phyloP scores from a whole-genome alignment of 2,113 vertebrate species.

The Sceloporus undulatus region DNA sequence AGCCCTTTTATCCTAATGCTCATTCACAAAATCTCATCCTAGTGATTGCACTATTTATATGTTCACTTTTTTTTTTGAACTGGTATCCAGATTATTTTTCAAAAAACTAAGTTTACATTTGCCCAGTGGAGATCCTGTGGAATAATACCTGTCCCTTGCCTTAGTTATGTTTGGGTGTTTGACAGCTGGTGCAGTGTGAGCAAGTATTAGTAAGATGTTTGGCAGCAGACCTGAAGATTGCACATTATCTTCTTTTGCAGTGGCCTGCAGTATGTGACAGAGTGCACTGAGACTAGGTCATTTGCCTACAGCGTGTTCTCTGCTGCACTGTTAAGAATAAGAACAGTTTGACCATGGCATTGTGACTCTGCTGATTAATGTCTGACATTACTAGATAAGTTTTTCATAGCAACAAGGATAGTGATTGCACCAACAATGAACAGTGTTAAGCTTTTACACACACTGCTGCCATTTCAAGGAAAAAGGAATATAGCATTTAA shows the following conservation, averaged over 20 bases:
- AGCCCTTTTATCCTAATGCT: neutral
- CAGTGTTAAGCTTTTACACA: neutral
- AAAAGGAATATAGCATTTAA: slow-evolving; percentile 14
- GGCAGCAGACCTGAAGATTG: neutral
- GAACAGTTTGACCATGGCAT: slow-evolving; percentile 11
- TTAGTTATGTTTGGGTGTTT: neutral
- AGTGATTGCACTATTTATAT: neutral
- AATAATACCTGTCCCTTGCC: too few relatives aligned
- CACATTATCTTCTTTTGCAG: neutral
- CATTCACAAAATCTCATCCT: neutral
- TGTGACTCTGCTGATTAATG: neutral
- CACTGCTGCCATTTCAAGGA: neutral
- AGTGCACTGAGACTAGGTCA: too few relatives aligned
- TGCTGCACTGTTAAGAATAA: neutral
- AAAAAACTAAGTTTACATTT: neutral
- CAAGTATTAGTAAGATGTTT: slow-evolving; percentile 38
- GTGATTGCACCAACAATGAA: neutral
- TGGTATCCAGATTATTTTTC: neutral
- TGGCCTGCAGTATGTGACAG: too few relatives aligned
- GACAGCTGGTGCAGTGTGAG: neutral
- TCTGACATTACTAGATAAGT: neutral
- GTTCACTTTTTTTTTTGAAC: neutral
- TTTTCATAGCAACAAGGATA: neutral
- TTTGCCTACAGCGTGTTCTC: too few relatives aligned
- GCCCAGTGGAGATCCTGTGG: too few relatives aligned